Evolutionary conservation across 1,140 invertebrate species (phyloP).

Genomic region (Aphelinus certus): DNA sequence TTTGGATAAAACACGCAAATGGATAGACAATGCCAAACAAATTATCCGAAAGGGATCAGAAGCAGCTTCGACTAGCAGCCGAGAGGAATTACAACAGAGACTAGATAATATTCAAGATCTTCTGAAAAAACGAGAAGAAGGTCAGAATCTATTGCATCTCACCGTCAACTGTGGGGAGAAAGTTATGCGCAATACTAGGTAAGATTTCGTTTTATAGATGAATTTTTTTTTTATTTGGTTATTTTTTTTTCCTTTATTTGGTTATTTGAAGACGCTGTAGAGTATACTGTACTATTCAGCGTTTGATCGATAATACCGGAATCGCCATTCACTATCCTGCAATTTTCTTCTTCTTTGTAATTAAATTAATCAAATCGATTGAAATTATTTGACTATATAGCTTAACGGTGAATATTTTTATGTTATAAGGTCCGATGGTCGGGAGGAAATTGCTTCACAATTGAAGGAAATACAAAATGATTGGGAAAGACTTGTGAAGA

Average conservation of each 20-base stretch:
- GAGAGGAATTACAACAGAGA: slow-evolving; percentile 84
- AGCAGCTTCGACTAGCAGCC: slow-evolving; percentile 80
- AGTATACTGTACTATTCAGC: no score
- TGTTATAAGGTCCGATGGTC: slow-evolving; percentile 78
- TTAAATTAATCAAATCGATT: no score
- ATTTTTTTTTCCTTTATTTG: no score
- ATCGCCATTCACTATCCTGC: no score
- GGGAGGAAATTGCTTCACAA: slow-evolving; percentile 86
- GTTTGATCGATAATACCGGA: no score
- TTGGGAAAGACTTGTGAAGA: slow-evolving; percentile 91
- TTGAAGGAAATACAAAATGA: slow-evolving; percentile 91
- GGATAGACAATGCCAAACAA: slow-evolving; percentile 89
- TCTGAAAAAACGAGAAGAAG: slow-evolving; percentile 85
- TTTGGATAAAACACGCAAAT: slow-evolving; percentile 81
- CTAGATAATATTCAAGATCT: slow-evolving; percentile 86
- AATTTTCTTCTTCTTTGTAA: no score
- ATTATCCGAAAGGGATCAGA: slow-evolving; percentile 84
- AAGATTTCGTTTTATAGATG: background rate
- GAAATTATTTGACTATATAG: background rate
- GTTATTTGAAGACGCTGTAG: no score
- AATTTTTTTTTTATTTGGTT: no score
- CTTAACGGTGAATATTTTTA: background rate
- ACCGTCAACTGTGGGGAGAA: slow-evolving; percentile 95
- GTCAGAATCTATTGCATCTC: slow-evolving; percentile 87
- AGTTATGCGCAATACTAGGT: slow-evolving; percentile 67